Evolutionary conservation across 2,888 invertebrate genomes (phyloP).

Genomic region (Phyllotreta cruciferae): DNA sequence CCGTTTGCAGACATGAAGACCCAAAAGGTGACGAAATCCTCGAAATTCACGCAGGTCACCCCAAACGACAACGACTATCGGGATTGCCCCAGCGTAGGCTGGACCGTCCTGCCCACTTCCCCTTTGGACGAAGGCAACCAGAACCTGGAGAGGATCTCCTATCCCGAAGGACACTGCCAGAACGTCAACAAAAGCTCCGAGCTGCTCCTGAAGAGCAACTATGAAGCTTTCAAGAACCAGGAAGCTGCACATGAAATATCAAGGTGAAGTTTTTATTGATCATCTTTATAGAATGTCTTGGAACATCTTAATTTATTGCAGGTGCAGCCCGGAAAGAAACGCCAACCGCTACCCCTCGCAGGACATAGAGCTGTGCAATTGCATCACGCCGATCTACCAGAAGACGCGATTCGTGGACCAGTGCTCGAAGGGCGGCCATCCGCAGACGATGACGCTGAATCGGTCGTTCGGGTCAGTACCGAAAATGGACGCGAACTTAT

Average conservation of each 20-base stretch:
- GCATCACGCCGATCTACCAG: constrained; percentile 48
- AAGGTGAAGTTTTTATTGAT: no score
- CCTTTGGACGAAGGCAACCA: constrained; percentile 49
- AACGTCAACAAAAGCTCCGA: constrained; percentile 52
- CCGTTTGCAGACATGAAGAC: constrained; percentile 45
- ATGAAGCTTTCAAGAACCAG: constrained; percentile 42
- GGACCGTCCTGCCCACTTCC: constrained; percentile 46
- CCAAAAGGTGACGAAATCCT: constrained; percentile 54
- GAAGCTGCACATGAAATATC: constrained; percentile 47
- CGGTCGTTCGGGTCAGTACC: constrained; percentile 53
- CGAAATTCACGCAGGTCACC: constrained; percentile 57
- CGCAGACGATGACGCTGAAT: constrained; percentile 48
- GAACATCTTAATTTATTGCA: constrained; percentile 26
- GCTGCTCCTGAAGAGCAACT: constrained; percentile 50
- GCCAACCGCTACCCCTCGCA: constrained; percentile 46
- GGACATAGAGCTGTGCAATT: constrained; percentile 57
- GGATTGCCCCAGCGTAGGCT: constrained; percentile 54
- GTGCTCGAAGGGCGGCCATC: constrained; percentile 45
- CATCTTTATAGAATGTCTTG: no score
- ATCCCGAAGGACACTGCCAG: constrained; percentile 43
- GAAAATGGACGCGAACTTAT: constrained; percentile 52
- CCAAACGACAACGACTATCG: constrained; percentile 55
- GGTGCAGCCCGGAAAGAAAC: constrained; percentile 50
- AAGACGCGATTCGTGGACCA: constrained; percentile 48
- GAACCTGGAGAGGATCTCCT: constrained; percentile 44